Conservation (phyloP, 2,888 invertebrate genomes). For the Chaetoderma sp. region DNA sequence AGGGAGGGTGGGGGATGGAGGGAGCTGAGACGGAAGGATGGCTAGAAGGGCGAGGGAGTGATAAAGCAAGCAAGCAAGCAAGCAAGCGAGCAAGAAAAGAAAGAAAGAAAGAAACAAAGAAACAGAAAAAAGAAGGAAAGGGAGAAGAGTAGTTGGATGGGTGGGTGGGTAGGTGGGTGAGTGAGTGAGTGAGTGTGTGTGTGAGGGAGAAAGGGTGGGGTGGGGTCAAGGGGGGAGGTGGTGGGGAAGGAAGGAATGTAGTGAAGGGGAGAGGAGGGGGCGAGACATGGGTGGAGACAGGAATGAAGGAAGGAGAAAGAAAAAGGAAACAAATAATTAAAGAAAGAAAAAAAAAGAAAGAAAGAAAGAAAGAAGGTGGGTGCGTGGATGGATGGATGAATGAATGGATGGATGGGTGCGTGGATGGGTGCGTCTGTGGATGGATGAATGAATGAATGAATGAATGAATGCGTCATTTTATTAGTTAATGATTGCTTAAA, state of each 20-base stretch:
- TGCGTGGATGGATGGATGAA: no score
- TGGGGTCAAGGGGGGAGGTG: background rate
- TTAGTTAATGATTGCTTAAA: no score
- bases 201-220: background rate
- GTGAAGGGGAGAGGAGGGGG: background rate
- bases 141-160: background rate
- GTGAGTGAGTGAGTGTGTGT: background rate
- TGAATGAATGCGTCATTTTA: no score
- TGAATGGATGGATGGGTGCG: no score
- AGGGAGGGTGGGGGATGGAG: no score
- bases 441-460: no score
- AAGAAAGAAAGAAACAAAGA: background rate
- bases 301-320: background rate
- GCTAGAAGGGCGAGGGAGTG: background rate
- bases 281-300: background rate
- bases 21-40: no score
- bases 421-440: no score
- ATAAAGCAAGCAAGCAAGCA: background rate
- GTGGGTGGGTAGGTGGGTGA: background rate
- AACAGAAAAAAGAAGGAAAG: background rate
- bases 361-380: no score
- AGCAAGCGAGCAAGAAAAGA: background rate
- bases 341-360: no score
- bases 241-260: background rate
- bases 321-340: background rate